Percentiles rank a stretch among this genome's conserved stretches.
These are phyloP conservation scores for Macrotis lagotis DNA, from an alignment of 2,113 vertebrate species.

Conservation along the genomic window DNA sequence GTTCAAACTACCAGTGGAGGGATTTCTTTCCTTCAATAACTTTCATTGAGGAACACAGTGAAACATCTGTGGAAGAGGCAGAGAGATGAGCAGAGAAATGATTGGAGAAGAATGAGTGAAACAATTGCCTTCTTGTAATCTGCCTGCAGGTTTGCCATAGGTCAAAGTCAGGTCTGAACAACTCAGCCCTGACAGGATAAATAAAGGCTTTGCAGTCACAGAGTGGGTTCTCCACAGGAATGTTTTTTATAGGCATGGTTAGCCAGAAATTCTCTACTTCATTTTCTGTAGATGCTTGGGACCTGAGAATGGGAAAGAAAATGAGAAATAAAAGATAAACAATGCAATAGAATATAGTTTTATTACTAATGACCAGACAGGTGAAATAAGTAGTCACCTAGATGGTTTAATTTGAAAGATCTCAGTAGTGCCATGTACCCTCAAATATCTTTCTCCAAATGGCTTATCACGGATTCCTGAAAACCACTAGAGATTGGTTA, in stretches of 20 bases:
- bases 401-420: neutral
- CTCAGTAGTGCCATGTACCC: rapidly evolving
- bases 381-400: neutral
- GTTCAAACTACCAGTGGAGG: neutral
- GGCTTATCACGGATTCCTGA: neutral
- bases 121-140: neutral
- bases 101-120: rapidly evolving
- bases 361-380: neutral
- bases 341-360: neutral
- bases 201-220: neutral
- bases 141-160: neutral
- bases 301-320: neutral
- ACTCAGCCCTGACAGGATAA: neutral
- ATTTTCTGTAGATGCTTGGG: neutral
- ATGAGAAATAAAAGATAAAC: neutral
- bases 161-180: neutral
- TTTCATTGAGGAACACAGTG: neutral
- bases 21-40: neutral
- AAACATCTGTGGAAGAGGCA: neutral
- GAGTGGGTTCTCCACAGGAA: neutral
- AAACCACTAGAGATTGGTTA: neutral
- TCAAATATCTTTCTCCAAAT: neutral
- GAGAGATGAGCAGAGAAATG: neutral
- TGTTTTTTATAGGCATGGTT: rapidly evolving
- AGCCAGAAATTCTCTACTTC: neutral